Conservation (phyloP, 2,113 vertebrate genomes). For the Pseudopipra pipra region DNA sequence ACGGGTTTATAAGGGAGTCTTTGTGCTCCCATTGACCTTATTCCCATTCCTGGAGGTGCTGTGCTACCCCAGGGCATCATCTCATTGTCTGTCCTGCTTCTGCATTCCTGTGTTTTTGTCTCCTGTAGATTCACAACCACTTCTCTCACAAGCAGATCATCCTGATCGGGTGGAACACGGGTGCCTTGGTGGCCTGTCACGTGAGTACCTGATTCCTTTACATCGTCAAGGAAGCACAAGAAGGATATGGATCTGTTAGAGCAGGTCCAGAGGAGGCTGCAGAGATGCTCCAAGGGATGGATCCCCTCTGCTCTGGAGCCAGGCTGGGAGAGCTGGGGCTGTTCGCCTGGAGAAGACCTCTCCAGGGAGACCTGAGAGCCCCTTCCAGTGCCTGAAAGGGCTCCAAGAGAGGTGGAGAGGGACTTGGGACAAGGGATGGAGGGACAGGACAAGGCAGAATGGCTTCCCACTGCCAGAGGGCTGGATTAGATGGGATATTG, state of each 20-base stretch:
- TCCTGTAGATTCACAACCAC: conserved; percentile 88
- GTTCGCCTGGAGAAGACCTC: background rate
- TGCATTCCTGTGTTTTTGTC: background rate
- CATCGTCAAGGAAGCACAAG: too few species aligned
- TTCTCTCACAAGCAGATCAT: conserved; percentile 95
- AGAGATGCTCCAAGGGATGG: background rate
- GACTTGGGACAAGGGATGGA: background rate
- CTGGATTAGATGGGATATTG: background rate
- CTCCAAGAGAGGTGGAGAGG: background rate
- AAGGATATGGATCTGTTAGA: background rate
- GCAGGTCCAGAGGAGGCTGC: background rate
- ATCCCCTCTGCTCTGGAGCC: background rate
- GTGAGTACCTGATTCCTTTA: conserved; percentile 71
- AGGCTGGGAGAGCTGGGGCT: background rate
- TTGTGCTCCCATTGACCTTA: background rate
- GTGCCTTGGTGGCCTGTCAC: conserved; percentile 93
- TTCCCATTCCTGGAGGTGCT: rapidly evolving
- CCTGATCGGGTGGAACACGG: conserved; percentile 95
- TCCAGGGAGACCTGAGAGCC: background rate
- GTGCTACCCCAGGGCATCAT: rapidly evolving
- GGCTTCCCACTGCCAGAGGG: background rate
- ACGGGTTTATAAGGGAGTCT: rapidly evolving
- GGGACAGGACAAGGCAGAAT: background rate
- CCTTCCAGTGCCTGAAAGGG: background rate
- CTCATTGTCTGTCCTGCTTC: background rate